Percentiles rank a stretch among this genome's conserved stretches.
Evolutionary conservation across 2,797 vertebrate genomes (phyloP).

Genomic region (Phoebastria nigripes): DNA sequence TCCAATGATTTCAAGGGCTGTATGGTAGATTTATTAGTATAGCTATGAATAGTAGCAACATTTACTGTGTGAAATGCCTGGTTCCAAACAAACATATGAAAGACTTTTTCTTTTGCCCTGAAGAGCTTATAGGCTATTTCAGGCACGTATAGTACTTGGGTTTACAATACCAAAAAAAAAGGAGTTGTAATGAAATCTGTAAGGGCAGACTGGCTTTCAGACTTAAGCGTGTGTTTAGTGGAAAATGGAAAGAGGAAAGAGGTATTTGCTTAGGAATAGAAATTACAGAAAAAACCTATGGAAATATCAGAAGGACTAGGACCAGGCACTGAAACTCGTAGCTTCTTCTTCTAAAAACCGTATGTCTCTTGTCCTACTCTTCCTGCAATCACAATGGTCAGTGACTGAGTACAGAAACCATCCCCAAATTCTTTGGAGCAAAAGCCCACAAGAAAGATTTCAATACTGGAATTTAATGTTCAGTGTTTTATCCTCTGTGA

Average conservation of each 20-base stretch:
- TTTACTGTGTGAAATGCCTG: neutral
- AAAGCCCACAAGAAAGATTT: neutral
- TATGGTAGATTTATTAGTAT: neutral
- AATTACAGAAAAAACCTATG: neutral
- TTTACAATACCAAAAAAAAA: neutral
- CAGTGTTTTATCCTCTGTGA: neutral
- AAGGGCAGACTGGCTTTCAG: neutral
- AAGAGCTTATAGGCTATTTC: neutral
- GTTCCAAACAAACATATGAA: conserved; percentile 8
- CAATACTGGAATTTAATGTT: neutral
- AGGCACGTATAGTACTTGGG: neutral
- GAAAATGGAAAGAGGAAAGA: neutral
- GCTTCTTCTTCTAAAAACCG: neutral
- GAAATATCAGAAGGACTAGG: neutral
- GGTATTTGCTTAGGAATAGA: neutral
- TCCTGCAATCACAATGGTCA: neutral
- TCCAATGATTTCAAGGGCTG: neutral
- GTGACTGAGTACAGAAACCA: neutral
- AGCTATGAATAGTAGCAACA: conserved; percentile 21
- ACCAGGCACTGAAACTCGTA: neutral
- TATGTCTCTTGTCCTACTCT: neutral
- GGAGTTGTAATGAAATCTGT: neutral
- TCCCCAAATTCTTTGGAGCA: neutral
- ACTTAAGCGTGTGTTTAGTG: neutral
- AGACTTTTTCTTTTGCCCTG: neutral